phyloP scores from a whole-genome alignment of 2,888 invertebrate species.

The Parnassius glacialis region DNA sequence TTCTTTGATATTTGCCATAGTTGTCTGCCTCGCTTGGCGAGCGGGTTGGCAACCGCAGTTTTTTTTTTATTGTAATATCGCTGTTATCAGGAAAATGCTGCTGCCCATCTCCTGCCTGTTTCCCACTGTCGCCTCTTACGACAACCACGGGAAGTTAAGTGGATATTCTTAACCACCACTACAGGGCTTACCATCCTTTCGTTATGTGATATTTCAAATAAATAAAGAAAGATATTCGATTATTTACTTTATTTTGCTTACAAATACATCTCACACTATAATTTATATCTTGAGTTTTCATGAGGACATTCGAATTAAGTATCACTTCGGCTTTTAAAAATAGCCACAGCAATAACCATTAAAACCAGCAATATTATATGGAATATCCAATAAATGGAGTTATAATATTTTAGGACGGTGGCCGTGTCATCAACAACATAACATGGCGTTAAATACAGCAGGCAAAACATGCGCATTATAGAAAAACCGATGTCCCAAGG shows the following conservation, averaged over 20 bases:
- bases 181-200: too few species aligned
- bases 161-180: too few species aligned
- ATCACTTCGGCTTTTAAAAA: slow-evolving; percentile 41
- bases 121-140: too few species aligned
- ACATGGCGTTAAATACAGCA: slow-evolving; percentile 68
- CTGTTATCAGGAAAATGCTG: too few species aligned
- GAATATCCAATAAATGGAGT: slow-evolving; percentile 68
- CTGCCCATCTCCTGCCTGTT: too few species aligned
- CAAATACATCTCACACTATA: background rate
- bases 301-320: background rate
- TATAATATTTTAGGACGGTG: slow-evolving; percentile 55
- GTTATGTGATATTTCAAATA: background rate
- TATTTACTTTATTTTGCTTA: slow-evolving; percentile 8
- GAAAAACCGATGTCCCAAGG: slow-evolving; percentile 79
- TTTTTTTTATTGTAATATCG: too few species aligned
- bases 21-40: too few species aligned
- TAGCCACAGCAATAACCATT: slow-evolving; percentile 44
- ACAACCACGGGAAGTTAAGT: too few species aligned
- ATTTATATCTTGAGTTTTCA: too few species aligned
- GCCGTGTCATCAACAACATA: slow-evolving; percentile 46
- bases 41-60: too few species aligned
- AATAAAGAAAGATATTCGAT: background rate
- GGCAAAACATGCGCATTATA: slow-evolving; percentile 65
- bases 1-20: too few species aligned
- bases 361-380: slow-evolving; percentile 53